phyloP scores from a whole-genome alignment of 2,888 invertebrate genomes.

The Sinelater perroti region DNA sequence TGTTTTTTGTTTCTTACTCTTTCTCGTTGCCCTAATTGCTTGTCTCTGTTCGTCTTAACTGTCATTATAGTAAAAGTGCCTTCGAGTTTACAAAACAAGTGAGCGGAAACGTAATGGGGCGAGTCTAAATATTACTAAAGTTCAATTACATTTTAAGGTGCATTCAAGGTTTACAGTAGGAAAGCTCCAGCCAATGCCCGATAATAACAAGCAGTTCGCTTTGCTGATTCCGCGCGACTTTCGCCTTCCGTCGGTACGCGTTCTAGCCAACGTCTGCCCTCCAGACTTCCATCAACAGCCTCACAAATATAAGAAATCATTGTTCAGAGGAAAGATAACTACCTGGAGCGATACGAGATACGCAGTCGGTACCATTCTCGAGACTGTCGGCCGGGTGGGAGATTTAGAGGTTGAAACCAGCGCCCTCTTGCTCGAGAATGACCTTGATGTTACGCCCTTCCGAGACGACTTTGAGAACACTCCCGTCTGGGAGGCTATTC shows the following conservation, averaged over 20 bases:
- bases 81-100: too few relatives aligned
- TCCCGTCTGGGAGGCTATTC: constrained; percentile 63
- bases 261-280: constrained; percentile 70
- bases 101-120: too few relatives aligned
- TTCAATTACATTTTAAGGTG: constrained; percentile 53
- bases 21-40: too few relatives aligned
- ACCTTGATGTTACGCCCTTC: constrained; percentile 78
- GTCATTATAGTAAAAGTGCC: too few relatives aligned
- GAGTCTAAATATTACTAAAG: not conserved
- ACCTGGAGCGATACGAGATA: constrained; percentile 73
- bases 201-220: constrained; percentile 69
- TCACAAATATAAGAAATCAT: constrained; percentile 56
- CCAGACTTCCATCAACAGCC: constrained; percentile 67
- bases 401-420: constrained; percentile 80
- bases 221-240: constrained; percentile 79
- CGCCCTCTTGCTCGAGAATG: constrained; percentile 82
- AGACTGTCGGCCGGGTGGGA: constrained; percentile 78
- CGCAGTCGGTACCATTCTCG: constrained; percentile 72
- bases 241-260: constrained; percentile 77
- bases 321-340: constrained; percentile 76
- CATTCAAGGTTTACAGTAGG: constrained; percentile 82
- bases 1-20: too few relatives aligned
- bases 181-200: constrained; percentile 66
- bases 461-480: constrained; percentile 66
- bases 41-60: too few relatives aligned